Evolutionary conservation across 2,888 invertebrate species (phyloP).

Genomic region (Hemicrepidius hirtus): DNA sequence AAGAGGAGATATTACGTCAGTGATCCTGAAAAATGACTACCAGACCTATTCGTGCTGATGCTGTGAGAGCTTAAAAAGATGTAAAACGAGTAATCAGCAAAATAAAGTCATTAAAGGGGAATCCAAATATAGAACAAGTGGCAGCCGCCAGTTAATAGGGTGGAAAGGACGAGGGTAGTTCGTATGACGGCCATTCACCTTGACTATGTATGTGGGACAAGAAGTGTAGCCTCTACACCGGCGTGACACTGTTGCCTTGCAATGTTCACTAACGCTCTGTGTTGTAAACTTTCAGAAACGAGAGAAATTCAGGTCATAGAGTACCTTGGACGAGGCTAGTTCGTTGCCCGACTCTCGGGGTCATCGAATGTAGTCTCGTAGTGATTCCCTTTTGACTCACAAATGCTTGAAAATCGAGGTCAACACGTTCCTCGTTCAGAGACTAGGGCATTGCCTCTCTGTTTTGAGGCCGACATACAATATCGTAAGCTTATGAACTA

Average conservation of each 20-base stretch:
- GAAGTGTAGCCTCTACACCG: conserved; percentile 39
- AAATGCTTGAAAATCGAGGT: conserved; percentile 67
- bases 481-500: conserved; percentile 52
- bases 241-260: conserved; percentile 33
- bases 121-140: conserved; percentile 34
- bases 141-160: conserved; percentile 35
- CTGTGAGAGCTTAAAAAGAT: background rate
- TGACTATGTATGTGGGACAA: conserved; percentile 62
- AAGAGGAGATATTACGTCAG: background rate
- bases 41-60: background rate
- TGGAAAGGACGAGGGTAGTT: conserved; percentile 53
- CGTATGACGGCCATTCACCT: conserved; percentile 66
- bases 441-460: conserved; percentile 71
- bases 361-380: conserved; percentile 60
- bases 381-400: conserved; percentile 56
- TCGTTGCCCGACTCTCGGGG: conserved; percentile 69
- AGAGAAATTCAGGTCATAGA: conserved; percentile 64
- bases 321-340: conserved; percentile 67
- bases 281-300: conserved; percentile 47
- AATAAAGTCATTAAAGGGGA: conserved; percentile 25
- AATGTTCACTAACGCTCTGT: conserved; percentile 35
- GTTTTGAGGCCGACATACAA: conserved; percentile 70
- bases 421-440: conserved; percentile 63
- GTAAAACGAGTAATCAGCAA: conserved; percentile 12
- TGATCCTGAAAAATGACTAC: conserved; percentile 3